Conservation (phyloP, 2,113 vertebrate species). For the Fregata magnificens region DNA sequence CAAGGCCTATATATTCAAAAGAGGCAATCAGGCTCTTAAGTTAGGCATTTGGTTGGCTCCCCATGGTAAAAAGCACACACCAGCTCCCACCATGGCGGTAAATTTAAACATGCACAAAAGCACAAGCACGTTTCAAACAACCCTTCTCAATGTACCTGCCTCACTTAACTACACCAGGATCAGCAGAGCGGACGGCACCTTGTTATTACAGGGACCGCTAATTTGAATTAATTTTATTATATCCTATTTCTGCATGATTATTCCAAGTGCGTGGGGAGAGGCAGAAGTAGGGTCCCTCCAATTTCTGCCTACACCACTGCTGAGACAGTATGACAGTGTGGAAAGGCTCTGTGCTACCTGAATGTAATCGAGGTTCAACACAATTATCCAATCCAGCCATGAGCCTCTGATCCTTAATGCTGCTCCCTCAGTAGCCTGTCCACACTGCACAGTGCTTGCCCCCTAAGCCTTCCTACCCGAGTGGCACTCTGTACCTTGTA, state of each 20-base stretch:
- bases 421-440: not conserved
- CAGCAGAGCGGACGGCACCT: not conserved
- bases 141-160: not conserved
- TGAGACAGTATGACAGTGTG: not conserved
- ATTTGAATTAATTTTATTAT: not conserved
- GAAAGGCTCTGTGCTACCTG: not conserved
- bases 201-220: not conserved
- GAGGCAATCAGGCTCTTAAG: not conserved
- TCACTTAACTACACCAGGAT: not conserved
- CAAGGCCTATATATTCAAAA: not conserved
- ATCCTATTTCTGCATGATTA: not conserved
- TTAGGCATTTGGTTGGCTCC: not conserved
- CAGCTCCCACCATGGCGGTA: not conserved
- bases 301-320: not conserved
- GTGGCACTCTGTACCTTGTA: not conserved
- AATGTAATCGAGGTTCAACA: not conserved
- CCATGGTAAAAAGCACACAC: not conserved
- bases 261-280: not conserved
- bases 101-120: not conserved
- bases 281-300: not conserved
- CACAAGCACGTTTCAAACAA: not conserved
- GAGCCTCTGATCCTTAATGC: not conserved
- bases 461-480: not conserved
- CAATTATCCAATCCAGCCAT: not conserved
- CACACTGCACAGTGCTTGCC: not conserved